Conservation (phyloP, 2,888 invertebrate species). For the Cremastobaeus sp. region DNA sequence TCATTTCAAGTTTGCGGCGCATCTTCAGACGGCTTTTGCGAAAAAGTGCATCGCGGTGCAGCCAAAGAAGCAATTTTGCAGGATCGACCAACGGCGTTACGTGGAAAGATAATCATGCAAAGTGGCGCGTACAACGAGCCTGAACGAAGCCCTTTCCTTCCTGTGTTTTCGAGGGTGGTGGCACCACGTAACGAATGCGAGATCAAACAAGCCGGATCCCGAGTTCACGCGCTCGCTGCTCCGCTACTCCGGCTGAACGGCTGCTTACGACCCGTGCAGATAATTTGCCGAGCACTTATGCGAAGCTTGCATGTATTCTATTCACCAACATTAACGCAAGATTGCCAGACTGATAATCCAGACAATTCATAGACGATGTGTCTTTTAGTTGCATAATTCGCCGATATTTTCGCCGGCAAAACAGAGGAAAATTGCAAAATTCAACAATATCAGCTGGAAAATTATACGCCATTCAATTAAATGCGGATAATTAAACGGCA, state of each 20-base stretch:
- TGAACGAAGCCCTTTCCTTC: slow-evolving; percentile 30
- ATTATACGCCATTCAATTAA: no score
- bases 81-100: slow-evolving; percentile 11
- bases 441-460: no score
- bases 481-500: no score
- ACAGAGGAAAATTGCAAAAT: no score
- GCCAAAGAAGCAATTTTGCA: slow-evolving; percentile 10
- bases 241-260: slow-evolving; percentile 6
- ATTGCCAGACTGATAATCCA: slow-evolving; percentile 1
- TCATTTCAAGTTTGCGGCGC: not conserved
- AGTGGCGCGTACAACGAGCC: slow-evolving; percentile 36
- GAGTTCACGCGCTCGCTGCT: slow-evolving; percentile 8
- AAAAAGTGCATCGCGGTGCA: not conserved
- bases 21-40: not conserved
- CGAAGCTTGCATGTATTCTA: not conserved
- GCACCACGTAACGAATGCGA: slow-evolving; percentile 24
- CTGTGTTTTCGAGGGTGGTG: slow-evolving; percentile 17
- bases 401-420: no score
- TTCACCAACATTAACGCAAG: slow-evolving; percentile 8
- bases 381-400: slow-evolving; percentile 14
- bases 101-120: slow-evolving; percentile 32
- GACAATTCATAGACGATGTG: slow-evolving; percentile 5
- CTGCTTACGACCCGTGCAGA: slow-evolving; percentile 6
- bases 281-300: slow-evolving; percentile 33
- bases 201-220: slow-evolving; percentile 23